These are phyloP conservation scores for Drosophila grimshawi DNA, from an alignment of 1,140 invertebrate species.

Conservation along the genomic window DNA sequence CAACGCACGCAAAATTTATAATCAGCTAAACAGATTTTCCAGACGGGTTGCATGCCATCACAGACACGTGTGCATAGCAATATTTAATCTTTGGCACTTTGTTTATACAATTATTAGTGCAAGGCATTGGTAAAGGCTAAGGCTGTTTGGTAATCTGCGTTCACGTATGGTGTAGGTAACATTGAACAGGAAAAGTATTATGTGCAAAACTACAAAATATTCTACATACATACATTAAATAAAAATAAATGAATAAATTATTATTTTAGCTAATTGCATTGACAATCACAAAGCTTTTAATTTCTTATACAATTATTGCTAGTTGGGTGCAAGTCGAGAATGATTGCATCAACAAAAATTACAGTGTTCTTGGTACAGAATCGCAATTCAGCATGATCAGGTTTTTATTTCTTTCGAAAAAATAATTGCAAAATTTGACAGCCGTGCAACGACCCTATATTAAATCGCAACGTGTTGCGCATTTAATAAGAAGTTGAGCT, in stretches of 20 bases:
- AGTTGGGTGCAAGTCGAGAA: background rate
- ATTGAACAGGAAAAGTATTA: no score
- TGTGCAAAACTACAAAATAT: no score
- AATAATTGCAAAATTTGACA: slow-evolving; percentile 1
- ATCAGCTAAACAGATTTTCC: slow-evolving; percentile 1
- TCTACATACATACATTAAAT: background rate
- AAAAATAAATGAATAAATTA: background rate
- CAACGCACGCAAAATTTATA: slow-evolving; percentile 2
- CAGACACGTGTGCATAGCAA: background rate
- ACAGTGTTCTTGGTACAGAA: background rate
- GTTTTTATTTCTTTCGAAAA: background rate
- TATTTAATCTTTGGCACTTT: background rate
- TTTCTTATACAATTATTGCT: background rate
- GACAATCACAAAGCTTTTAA: background rate
- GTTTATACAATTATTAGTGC: background rate
- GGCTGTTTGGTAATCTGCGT: no score
- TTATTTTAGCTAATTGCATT: background rate
- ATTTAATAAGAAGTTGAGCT: slow-evolving; percentile 10
- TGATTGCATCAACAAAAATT: slow-evolving; percentile 9
- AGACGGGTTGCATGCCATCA: background rate
- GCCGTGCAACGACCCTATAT: slow-evolving; percentile 14
- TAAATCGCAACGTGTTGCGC: background rate
- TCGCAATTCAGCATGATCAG: slow-evolving; percentile 27
- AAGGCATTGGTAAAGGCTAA: background rate
- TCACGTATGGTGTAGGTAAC: no score